phyloP scores from a whole-genome alignment of 2,888 invertebrate genomes.

The Cosmia trapezina region DNA sequence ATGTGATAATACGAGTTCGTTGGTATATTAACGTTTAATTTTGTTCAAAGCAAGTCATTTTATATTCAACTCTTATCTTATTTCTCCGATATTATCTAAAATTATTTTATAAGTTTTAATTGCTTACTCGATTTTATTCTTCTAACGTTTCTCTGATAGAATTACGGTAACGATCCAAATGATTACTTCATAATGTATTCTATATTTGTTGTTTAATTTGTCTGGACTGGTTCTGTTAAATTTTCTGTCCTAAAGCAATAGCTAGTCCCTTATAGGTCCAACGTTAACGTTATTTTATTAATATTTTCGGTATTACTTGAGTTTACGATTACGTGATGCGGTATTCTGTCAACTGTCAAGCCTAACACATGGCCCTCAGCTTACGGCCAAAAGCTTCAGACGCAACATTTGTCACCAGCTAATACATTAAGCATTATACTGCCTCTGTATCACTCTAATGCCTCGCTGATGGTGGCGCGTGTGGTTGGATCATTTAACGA shows the following conservation, averaged over 20 bases:
- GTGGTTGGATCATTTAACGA: no score
- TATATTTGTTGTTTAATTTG: conserved; percentile 6
- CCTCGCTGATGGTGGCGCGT: no score
- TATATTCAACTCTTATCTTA: conserved; percentile 19
- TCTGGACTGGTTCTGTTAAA: background rate
- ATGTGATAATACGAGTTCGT: background rate
- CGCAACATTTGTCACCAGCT: conserved; percentile 37
- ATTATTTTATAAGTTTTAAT: conserved; percentile 22
- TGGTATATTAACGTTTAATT: conserved; percentile 9
- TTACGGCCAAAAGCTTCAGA: conserved; percentile 3
- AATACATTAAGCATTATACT: conserved; percentile 53
- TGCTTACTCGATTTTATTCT: background rate
- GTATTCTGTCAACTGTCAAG: conserved; percentile 37
- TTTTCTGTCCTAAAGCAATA: no score
- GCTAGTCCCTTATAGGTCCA: no score
- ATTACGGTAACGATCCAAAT: background rate
- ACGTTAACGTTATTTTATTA: no score
- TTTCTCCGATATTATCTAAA: no score
- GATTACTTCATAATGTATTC: conserved; percentile 33
- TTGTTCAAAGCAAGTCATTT: background rate
- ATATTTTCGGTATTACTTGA: conserved; percentile 10
- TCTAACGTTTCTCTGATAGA: background rate
- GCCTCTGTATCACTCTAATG: no score
- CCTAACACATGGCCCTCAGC: conserved; percentile 40
- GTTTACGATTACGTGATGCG: conserved; percentile 15